Evolutionary conservation across 2,113 vertebrate genomes (phyloP), one percentile per base, ranked within the genome.

Genomic region (Saguinus imperator): DNA sequence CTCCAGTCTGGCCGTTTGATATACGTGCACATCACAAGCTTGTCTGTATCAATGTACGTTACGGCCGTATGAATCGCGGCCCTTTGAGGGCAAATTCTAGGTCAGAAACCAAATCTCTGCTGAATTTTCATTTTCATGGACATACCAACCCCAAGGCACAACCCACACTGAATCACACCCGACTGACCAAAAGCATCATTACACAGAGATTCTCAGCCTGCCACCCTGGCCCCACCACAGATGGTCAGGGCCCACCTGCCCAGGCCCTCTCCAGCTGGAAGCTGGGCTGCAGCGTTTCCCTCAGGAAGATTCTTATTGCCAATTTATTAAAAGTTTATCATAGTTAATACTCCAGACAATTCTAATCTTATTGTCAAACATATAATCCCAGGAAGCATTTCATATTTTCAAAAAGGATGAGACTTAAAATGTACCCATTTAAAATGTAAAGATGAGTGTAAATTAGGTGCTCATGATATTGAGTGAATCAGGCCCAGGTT

Each of bases 31-130:
- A 5, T 37, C 8, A 10, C 11, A 0, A 57, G 14, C 77, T 40
- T 12, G 9, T 18, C 55, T 1, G 0, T 1, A 6, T 32, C 6
- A 17, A 14, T 0, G 18, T 10, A 1, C 3, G 11, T 6, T 6
- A 2, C 6, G 7, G 23, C 11, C 14, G 2, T 6, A 7, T 14
- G 37, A 8, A 2, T 37, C 57, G 8, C 27, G 11, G 40, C 40
- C 66, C 37, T 9, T 5, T 0, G 0, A 45, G 43, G 11, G 25
- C 57, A 16, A 1, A 23, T 10, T 52, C 23, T 4, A 3, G 57
- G 21, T 5, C 57, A 37, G 66, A 37, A 50, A 8, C 17, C 48
- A 17, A 45, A 20, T 0, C 12, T 35, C 55, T 25, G n/a, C 45
- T 4, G 2, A 3, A 21, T 45, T 4, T 3, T 72, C 7, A 0